These are phyloP conservation scores for Syrrhaptes paradoxus DNA, from an alignment of 2,113 vertebrate genomes.

Conservation along the genomic window DNA sequence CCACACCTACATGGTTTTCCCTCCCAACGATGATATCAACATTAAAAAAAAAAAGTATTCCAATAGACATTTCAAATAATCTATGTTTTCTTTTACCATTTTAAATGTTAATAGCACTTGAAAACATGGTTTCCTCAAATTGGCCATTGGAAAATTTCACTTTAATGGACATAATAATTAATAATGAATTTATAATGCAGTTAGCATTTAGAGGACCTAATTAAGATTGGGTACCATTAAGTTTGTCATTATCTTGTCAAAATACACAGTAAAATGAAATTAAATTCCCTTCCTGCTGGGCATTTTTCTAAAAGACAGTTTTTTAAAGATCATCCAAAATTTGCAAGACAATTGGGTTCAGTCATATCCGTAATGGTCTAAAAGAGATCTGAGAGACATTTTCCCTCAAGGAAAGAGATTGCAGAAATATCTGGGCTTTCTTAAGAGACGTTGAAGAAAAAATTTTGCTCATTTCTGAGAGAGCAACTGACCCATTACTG, in stretches of 20 bases:
- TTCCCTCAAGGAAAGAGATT: not conserved
- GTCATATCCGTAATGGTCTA: not conserved
- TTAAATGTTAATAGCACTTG: not conserved
- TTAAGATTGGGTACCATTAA: constrained; percentile 1
- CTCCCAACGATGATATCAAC: accelerated
- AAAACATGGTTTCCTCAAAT: not conserved
- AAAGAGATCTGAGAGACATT: not conserved
- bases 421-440: not conserved
- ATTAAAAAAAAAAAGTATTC: not conserved
- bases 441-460: not conserved
- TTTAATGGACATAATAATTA: constrained; percentile 18
- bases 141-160: not conserved
- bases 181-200: constrained; percentile 8
- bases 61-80: not conserved
- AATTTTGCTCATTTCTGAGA: not conserved
- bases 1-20: not conserved
- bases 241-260: not conserved
- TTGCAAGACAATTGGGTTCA: not conserved
- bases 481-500: not conserved
- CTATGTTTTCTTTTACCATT: not conserved
- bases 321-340: constrained; percentile 6
- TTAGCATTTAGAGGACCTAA: not conserved
- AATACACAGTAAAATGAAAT: constrained; percentile 27
- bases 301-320: not conserved
- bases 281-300: not conserved